Evolutionary conservation across 2,888 invertebrate genomes (phyloP).

Genomic region (Rotaria socialis): DNA sequence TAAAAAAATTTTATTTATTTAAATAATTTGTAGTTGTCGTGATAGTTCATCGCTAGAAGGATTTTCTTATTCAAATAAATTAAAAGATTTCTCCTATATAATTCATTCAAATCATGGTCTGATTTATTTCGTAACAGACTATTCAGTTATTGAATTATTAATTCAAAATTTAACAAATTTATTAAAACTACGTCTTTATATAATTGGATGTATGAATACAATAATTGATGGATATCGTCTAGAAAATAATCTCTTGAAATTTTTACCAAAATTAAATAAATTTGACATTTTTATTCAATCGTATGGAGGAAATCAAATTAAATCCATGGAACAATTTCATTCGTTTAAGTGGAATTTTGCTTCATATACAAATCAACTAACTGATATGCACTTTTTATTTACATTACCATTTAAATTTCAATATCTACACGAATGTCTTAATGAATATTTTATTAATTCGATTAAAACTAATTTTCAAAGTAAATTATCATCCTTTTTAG

Average conservation of each 20-base stretch:
- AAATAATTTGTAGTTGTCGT: no score
- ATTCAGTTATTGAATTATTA: background rate
- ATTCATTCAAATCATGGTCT: background rate
- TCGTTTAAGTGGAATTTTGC: background rate
- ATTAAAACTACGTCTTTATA: background rate
- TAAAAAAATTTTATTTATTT: no score
- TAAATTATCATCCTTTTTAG: no score
- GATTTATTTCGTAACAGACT: background rate
- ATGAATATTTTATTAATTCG: background rate
- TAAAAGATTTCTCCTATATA: background rate
- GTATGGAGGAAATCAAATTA: background rate
- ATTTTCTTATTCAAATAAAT: background rate
- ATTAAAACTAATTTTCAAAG: background rate
- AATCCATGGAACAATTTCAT: background rate
- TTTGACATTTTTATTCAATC: background rate
- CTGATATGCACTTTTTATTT: constrained; percentile 11
- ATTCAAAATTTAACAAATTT: background rate
- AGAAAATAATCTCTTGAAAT: background rate
- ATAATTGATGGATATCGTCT: background rate
- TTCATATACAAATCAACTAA: background rate
- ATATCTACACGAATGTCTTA: background rate
- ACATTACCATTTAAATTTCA: background rate
- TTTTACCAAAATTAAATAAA: background rate
- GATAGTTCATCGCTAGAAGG: background rate
- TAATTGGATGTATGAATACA: constrained; percentile 3